These are phyloP conservation scores for Bombus confusus DNA, from an alignment of 1,140 invertebrate species.

Conservation along the genomic window DNA sequence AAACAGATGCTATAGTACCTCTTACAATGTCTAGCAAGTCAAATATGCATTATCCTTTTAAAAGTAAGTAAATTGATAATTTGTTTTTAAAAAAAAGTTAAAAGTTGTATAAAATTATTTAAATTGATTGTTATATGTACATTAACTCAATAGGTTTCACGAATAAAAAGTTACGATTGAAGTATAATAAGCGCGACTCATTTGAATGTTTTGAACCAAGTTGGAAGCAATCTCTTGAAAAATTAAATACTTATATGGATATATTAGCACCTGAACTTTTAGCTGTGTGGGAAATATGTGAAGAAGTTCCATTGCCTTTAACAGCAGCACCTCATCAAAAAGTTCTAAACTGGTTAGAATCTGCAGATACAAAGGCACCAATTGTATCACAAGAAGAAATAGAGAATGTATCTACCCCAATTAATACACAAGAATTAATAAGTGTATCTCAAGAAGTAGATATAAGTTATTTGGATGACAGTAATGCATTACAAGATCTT, in stretches of 20 bases:
- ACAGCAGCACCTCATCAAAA: constrained; percentile 72
- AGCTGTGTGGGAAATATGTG: constrained; percentile 75
- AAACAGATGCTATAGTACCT: constrained; percentile 64
- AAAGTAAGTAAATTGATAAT: constrained; percentile 62
- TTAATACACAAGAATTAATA: constrained; percentile 73
- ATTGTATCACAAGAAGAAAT: constrained; percentile 53
- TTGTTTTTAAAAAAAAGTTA: not conserved
- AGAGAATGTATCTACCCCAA: constrained; percentile 50
- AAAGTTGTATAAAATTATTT: not conserved
- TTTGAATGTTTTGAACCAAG: constrained; percentile 44
- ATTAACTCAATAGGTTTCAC: constrained; percentile 67
- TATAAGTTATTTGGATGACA: constrained; percentile 47
- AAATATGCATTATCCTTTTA: constrained; percentile 68
- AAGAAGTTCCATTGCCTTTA: constrained; percentile 63
- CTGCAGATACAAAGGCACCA: constrained; percentile 14
- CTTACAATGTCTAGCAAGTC: constrained; percentile 66
- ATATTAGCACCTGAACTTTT: constrained; percentile 77
- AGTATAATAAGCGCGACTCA: not conserved
- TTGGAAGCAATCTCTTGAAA: constrained; percentile 75
- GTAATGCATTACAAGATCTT: constrained; percentile 54
- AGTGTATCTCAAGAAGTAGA: constrained; percentile 72
- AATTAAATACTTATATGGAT: constrained; percentile 74
- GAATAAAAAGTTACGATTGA: constrained; percentile 66
- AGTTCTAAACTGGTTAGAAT: constrained; percentile 77
- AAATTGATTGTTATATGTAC: not conserved